Evolutionary conservation across 92 coral and sea anemone species (phyloP).

Genomic region (Plumapathes pennacea): DNA sequence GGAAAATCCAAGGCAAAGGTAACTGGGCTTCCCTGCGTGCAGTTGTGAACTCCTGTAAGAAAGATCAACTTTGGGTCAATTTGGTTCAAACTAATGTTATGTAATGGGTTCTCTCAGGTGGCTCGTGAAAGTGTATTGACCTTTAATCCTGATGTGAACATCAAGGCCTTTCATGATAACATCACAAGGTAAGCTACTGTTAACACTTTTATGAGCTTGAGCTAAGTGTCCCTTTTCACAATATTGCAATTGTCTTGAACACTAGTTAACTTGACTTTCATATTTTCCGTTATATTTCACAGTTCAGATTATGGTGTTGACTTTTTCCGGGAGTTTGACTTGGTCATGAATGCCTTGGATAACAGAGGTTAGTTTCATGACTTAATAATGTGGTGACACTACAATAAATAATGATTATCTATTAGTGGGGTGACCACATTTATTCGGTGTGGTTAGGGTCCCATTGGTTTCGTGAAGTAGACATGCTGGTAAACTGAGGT

Average conservation of each 20-base stretch:
- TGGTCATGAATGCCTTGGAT: conserved; percentile 97
- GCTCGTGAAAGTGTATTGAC: conserved; percentile 92
- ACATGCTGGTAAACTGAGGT: too few species aligned
- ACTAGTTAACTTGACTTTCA: not conserved
- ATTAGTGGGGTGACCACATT: too few species aligned
- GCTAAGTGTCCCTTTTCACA: not conserved
- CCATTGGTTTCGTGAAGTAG: too few species aligned
- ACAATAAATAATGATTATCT: too few species aligned
- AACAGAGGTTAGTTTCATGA: conserved; percentile 62
- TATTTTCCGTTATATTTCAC: not conserved
- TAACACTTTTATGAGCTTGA: not conserved
- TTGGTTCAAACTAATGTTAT: too few species aligned
- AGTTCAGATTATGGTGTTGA: conserved; percentile 87
- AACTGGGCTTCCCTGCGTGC: not conserved
- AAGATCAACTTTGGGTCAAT: not conserved
- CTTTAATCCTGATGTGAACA: conserved; percentile 87
- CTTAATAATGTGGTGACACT: too few species aligned
- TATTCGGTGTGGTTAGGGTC: too few species aligned
- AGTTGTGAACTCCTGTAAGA: not conserved
- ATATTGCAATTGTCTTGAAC: not conserved
- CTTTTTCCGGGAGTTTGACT: conserved; percentile 82
- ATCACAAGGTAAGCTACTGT: conserved; percentile 63
- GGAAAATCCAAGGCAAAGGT: conserved; percentile 96
- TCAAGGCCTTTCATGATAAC: conserved; percentile 88
- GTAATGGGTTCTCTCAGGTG: conserved; percentile 35